These are phyloP conservation scores for Rhamnusium bicolor DNA, from an alignment of 2,888 invertebrate species.

Conservation along the genomic window DNA sequence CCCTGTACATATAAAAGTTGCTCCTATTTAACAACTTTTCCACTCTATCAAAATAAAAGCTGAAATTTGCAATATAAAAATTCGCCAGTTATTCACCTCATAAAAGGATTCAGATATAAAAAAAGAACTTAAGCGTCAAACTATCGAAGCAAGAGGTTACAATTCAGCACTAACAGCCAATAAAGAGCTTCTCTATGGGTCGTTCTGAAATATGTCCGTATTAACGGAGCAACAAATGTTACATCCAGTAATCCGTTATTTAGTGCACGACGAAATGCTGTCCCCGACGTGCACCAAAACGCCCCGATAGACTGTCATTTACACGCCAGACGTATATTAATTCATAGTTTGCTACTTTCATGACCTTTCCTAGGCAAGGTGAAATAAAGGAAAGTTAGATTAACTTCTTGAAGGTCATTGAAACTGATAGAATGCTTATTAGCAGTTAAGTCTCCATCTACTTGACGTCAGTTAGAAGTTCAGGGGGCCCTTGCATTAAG, in stretches of 20 bases:
- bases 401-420: not conserved
- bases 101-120: not conserved
- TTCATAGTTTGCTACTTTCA: not conserved
- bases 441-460: not conserved
- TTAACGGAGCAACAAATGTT: not conserved
- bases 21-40: too few species aligned
- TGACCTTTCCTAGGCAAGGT: not conserved
- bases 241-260: conserved; percentile 5
- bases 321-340: not conserved
- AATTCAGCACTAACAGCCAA: not conserved
- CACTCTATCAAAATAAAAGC: too few species aligned
- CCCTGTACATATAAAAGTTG: too few species aligned
- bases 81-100: not conserved
- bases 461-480: not conserved
- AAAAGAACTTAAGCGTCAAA: not conserved
- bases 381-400: not conserved
- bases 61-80: not conserved
- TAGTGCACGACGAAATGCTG: not conserved
- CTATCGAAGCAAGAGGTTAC: not conserved
- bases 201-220: not conserved
- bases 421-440: not conserved
- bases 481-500: not conserved
- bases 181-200: not conserved
- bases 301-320: not conserved
- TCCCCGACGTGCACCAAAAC: not conserved